Conservation (phyloP, 1,140 invertebrate genomes). For the Zophobas atratus region DNA sequence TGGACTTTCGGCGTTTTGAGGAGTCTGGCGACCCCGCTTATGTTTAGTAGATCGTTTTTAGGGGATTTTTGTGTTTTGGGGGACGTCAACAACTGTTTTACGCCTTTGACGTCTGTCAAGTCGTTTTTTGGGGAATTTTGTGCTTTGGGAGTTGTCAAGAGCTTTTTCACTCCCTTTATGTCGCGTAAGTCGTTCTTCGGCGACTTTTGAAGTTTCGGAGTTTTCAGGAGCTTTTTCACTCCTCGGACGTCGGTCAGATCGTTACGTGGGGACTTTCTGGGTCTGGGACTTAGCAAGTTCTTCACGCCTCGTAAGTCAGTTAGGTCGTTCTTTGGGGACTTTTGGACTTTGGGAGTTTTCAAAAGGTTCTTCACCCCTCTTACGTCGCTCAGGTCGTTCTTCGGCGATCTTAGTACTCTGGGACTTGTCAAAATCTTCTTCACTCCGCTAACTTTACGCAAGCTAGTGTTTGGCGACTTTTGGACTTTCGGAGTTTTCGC, state of each 20-base stretch:
- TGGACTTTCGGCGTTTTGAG: constrained; percentile 46
- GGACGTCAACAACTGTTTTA: constrained; percentile 65
- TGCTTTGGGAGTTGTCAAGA: constrained; percentile 64
- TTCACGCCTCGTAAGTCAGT: constrained; percentile 67
- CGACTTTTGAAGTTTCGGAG: constrained; percentile 59
- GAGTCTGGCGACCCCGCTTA: constrained; percentile 63
- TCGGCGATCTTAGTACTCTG: constrained; percentile 59
- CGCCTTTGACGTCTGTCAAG: constrained; percentile 66
- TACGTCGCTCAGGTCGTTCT: constrained; percentile 68
- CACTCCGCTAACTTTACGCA: constrained; percentile 65
- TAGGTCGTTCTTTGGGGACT: constrained; percentile 62
- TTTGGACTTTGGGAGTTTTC: constrained; percentile 62
- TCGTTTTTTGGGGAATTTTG: constrained; percentile 61
- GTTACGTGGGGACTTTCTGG: constrained; percentile 66
- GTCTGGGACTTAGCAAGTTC: constrained; percentile 61
- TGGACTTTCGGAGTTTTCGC: constrained; percentile 62
- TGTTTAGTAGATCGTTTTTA: constrained; percentile 67
- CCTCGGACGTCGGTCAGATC: constrained; percentile 67
- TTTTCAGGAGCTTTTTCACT: constrained; percentile 59
- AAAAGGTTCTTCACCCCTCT: constrained; percentile 65
- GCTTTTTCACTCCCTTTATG: constrained; percentile 64
- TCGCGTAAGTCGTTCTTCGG: constrained; percentile 68
- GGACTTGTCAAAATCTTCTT: constrained; percentile 61
- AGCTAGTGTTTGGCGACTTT: constrained; percentile 67
- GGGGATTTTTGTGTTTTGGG: constrained; percentile 64